These are phyloP conservation scores for Whitmania pigra DNA, from an alignment of 1,140 invertebrate genomes.

Conservation along the genomic window DNA sequence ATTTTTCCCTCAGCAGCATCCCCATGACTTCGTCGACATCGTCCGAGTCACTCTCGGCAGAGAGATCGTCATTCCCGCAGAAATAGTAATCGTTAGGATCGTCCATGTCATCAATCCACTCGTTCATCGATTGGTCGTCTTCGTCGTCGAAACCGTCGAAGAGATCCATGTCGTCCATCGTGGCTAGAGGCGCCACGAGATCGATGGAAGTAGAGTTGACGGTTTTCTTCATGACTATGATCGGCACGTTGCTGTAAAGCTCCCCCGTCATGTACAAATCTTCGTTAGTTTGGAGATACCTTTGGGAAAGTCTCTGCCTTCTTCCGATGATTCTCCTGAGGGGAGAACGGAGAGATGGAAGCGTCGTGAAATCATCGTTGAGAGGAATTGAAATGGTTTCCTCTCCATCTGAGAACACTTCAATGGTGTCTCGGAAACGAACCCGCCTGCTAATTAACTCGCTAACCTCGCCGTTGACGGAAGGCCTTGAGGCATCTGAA, in stretches of 20 bases:
- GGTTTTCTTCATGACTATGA: conserved; percentile 8
- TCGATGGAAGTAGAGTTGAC: not conserved
- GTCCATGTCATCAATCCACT: conserved; percentile 2
- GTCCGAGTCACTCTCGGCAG: not conserved
- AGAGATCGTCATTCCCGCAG: not conserved
- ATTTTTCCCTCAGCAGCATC: not conserved
- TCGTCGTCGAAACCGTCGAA: not conserved
- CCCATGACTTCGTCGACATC: not conserved
- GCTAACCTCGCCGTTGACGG: too few species aligned
- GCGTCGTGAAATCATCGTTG: not conserved
- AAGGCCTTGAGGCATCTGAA: too few species aligned
- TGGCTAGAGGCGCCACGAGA: conserved; percentile 2
- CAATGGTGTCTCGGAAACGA: not conserved
- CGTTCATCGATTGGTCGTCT: not conserved
- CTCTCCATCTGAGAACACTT: conserved; percentile 5
- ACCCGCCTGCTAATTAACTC: not conserved
- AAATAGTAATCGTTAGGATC: not conserved
- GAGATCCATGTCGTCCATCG: conserved; percentile 9
- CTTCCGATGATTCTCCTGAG: not conserved
- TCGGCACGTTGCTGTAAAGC: not conserved
- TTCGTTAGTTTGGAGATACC: not conserved
- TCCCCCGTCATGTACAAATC: not conserved
- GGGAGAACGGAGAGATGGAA: not conserved
- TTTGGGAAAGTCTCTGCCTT: not conserved
- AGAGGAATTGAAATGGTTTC: not conserved